phyloP scores from a whole-genome alignment of 2,113 vertebrate species.

The Thomomys bottae region DNA sequence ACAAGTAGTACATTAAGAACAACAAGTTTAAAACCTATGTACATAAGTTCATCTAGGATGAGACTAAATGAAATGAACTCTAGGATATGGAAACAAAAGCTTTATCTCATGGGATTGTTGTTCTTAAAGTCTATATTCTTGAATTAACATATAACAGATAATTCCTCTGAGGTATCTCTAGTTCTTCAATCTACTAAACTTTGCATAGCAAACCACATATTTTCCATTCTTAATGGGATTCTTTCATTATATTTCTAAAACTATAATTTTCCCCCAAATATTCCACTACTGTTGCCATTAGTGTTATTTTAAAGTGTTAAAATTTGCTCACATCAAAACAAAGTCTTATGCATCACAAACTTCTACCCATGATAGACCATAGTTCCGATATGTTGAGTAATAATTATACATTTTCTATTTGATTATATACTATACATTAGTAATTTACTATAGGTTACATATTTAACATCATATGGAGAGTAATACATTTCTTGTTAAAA shows the following conservation, averaged over 20 bases:
- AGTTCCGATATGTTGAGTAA: not conserved
- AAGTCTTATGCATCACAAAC: not conserved
- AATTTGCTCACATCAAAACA: not conserved
- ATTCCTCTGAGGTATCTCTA: constrained; percentile 22
- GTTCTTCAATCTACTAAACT: not conserved
- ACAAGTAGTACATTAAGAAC: too few species aligned
- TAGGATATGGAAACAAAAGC: too few species aligned
- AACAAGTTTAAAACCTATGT: too few species aligned
- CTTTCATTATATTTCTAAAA: constrained; percentile 26
- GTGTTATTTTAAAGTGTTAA: constrained; percentile 9
- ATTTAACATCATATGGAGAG: not conserved
- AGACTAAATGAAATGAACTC: too few species aligned
- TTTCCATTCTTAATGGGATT: constrained; percentile 9
- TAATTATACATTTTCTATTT: not conserved
- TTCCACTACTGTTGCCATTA: not conserved
- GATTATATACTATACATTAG: not conserved
- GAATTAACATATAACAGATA: constrained; percentile 19
- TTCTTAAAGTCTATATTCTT: constrained; percentile 9
- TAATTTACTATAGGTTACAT: not conserved
- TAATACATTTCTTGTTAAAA: not conserved
- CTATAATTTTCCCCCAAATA: not conserved
- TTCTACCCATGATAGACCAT: not conserved
- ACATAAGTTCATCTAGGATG: too few species aligned
- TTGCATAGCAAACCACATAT: not conserved
- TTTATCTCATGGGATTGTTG: too few species aligned